Base-by-base conservation (phyloP, 2,888 invertebrate species). In the Eupithecia pulchellata region DNA sequence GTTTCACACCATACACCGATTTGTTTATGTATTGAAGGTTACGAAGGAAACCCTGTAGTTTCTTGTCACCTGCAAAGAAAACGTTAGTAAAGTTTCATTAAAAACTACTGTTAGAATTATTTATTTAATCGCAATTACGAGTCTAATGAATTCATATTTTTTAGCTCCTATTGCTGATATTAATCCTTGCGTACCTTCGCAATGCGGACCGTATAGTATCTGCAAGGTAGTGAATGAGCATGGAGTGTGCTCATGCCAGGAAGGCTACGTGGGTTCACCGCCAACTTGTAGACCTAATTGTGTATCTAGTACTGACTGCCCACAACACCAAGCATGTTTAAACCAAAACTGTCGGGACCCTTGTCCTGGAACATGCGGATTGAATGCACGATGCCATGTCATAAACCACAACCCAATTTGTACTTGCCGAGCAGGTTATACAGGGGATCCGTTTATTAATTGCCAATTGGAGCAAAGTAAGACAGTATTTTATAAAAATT, bases 1-100 rank as follows among this genome's bases (percentile, higher is more conserved):
- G 97, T 98, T 32, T 95, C 96, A 58, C 98, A 98, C 90, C 98
- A 98, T 82, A 96, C 96, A 9, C 98, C 98, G 29, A 96, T 96
- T 61, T 98, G 98, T 86, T 95, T 96, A 75, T 98, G 98, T 86
- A 91, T 96, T 39, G 95, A 96, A 25, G 97, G 97, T 39, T 97
- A 96, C 79, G 97, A 96, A 77, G 98, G 98, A 81, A 97, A 98
- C 91, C 97, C 98, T 64, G 94, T 95, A 32, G 90, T 94, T 73
- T 93, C 94, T 61, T 96, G 96, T 81, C 87, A 92, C 76, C 90
- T 86, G 72, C 89, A 89, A 77, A 86, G 89, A 80, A 86, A 82
- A 84, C 90, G 94, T 94, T 87, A 91, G 93, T 91, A 88, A 75
- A 30, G 20, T 1, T 60, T 30, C n/a, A 30, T n/a, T 47, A 1